A percentile compares a stretch with the other conserved stretches of the same genome.
Conservation (phyloP, 2,113 vertebrate species). For the Carettochelys insculpta region DNA sequence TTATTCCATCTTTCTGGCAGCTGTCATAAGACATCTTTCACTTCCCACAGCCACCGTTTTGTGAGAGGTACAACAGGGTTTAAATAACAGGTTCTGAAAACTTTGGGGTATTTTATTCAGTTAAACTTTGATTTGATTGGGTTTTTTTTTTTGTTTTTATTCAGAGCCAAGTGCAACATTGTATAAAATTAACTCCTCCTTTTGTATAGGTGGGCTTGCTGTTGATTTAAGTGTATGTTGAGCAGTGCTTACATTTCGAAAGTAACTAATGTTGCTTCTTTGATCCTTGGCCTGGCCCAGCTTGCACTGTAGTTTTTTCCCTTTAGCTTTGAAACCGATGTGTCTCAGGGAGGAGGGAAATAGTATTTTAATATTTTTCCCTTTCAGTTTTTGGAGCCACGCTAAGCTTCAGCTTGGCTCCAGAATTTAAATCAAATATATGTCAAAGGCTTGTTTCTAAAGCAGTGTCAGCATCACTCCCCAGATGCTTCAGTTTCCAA, state of each 20-base stretch:
- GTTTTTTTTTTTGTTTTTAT: too few species aligned
- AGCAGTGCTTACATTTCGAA: not conserved
- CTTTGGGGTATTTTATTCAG: not conserved
- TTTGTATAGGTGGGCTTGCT: not conserved
- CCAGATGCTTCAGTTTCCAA: not conserved
- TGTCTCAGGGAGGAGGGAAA: constrained; percentile 2
- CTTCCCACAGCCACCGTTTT: not conserved
- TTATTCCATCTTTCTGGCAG: not conserved
- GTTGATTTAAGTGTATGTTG: constrained; percentile 18
- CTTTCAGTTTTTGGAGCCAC: not conserved
- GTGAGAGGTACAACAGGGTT: not conserved
- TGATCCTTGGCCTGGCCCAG: not conserved
- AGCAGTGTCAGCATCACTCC: not conserved
- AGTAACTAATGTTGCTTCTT: not conserved
- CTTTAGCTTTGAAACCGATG: not conserved
- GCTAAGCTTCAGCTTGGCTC: constrained; percentile 5
- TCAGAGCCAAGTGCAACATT: not conserved
- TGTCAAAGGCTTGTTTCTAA: not conserved
- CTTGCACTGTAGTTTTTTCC: not conserved
- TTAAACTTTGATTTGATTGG: not conserved
- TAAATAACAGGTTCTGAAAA: not conserved
- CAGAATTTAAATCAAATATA: not conserved
- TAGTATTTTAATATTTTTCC: not conserved
- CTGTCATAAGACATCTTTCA: not conserved
- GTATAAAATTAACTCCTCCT: not conserved